These are phyloP conservation scores for Thalassarche chlororhynchos DNA, from an alignment of 2,113 vertebrate species.

Conservation along the genomic window DNA sequence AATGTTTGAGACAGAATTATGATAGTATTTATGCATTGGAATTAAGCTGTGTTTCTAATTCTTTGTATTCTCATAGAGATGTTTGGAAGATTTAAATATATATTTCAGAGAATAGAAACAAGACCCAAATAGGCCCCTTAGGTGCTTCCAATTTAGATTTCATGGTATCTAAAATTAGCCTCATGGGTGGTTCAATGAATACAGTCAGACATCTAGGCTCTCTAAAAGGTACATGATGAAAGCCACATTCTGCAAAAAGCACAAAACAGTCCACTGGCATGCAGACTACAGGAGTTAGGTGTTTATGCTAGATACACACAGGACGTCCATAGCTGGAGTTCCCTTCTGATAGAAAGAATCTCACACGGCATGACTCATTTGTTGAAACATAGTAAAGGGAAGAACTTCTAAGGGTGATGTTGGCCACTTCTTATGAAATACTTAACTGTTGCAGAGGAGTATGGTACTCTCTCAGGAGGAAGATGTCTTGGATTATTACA, in stretches of 20 bases:
- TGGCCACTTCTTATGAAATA: background rate
- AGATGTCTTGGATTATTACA: background rate
- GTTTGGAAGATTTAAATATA: background rate
- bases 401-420: background rate
- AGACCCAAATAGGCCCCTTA: background rate
- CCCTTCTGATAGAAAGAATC: background rate
- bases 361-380: background rate
- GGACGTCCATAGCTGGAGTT: background rate
- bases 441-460: background rate
- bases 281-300: background rate
- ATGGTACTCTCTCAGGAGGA: background rate
- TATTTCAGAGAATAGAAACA: background rate
- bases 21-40: background rate
- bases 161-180: background rate
- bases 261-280: background rate
- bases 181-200: background rate
- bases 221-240: background rate
- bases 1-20: background rate
- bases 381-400: background rate
- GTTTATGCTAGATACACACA: background rate
- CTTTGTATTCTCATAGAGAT: background rate
- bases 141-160: background rate
- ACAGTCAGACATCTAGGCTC: background rate
- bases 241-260: background rate
- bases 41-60: background rate